Percentiles rank a stretch among this genome's conserved stretches.
These are phyloP conservation scores for Nymphicus hollandicus DNA, from an alignment of 2,113 vertebrate genomes.

Conservation along the genomic window DNA sequence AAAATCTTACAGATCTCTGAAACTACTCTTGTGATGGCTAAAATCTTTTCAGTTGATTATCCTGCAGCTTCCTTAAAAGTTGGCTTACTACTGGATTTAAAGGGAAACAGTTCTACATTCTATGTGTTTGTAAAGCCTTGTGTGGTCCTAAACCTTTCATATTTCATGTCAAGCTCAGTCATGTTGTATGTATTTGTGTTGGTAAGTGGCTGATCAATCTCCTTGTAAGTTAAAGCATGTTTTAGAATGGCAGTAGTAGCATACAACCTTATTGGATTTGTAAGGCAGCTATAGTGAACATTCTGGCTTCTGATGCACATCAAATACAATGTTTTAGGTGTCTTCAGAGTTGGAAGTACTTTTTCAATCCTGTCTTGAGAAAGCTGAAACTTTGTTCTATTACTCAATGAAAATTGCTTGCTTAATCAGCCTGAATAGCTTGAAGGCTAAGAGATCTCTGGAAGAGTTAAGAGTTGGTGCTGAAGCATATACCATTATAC, in stretches of 20 bases:
- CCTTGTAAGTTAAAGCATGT: not conserved
- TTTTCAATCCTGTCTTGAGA: not conserved
- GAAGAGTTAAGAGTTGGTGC: not conserved
- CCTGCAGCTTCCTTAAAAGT: not conserved
- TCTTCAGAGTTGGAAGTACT: not conserved
- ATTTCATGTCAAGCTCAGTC: not conserved
- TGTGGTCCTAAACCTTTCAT: not conserved
- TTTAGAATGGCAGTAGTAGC: not conserved
- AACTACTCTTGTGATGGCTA: not conserved
- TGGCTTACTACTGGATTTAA: not conserved
- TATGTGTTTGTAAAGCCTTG: not conserved
- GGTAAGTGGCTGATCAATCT: not conserved
- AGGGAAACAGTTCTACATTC: not conserved
- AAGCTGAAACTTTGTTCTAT: not conserved
- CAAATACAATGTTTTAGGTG: not conserved
- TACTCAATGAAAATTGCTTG: not conserved
- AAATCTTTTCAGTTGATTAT: not conserved
- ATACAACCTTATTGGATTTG: not conserved
- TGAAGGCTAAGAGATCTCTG: not conserved
- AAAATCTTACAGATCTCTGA: not conserved
- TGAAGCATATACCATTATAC: not conserved
- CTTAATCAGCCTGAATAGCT: not conserved
- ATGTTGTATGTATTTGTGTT: not conserved
- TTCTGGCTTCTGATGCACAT: not conserved
- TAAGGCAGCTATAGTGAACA: not conserved